Percentiles rank a stretch among this genome's conserved stretches.
These are phyloP conservation scores for Fragum fragum DNA, from an alignment of 2,888 invertebrate species.

Conservation along the genomic window DNA sequence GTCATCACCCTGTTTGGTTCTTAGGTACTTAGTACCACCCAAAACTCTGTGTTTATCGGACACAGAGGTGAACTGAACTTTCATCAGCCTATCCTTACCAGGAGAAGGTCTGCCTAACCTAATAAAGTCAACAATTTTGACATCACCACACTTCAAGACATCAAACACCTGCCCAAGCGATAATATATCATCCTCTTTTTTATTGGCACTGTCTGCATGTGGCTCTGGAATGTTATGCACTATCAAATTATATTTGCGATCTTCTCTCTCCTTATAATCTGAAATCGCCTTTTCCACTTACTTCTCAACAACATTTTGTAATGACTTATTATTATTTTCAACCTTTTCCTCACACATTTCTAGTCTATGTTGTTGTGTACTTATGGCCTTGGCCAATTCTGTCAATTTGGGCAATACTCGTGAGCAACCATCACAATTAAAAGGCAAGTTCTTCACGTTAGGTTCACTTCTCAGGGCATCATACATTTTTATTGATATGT, in stretches of 20 bases:
- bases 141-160: neutral
- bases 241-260: conserved; percentile 35
- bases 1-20: too few species aligned
- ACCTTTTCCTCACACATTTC: conserved; percentile 21
- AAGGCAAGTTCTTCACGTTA: conserved; percentile 25
- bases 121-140: neutral
- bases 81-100: conserved; percentile 5
- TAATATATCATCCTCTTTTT: neutral
- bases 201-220: too few species aligned
- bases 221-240: conserved; percentile 34
- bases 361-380: neutral
- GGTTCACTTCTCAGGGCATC: conserved; percentile 20
- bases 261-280: conserved; percentile 29
- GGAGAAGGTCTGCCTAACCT: neutral
- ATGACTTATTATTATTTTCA: neutral
- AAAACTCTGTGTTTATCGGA: conserved; percentile 18
- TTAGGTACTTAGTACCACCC: neutral
- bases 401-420: conserved; percentile 29
- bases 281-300: conserved; percentile 29
- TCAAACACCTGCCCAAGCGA: neutral
- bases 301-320: conserved; percentile 1
- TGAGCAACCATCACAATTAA: conserved; percentile 30
- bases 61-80: neutral
- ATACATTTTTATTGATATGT: conserved; percentile 17
- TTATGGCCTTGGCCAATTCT: neutral